Conservation (phyloP, 2,888 invertebrate genomes). For the Parnassius smintheus region DNA sequence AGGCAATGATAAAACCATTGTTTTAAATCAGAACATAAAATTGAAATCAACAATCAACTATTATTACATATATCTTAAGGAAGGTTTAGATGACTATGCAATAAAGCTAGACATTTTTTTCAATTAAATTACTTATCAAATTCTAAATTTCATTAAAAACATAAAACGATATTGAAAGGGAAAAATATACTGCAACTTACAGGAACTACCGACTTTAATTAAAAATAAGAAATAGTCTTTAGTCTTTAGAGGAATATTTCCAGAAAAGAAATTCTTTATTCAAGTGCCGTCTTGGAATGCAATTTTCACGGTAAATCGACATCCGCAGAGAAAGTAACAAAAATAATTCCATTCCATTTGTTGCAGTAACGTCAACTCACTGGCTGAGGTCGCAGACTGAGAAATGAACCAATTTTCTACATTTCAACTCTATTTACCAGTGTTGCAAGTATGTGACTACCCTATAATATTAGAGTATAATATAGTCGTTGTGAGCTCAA, state of each 20-base stretch:
- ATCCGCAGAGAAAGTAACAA: conserved; percentile 54
- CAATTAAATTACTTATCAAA: too few species aligned
- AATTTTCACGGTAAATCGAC: conserved; percentile 54
- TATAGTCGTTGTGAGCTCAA: conserved; percentile 44
- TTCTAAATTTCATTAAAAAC: too few species aligned
- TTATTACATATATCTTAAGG: too few species aligned
- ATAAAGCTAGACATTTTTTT: too few species aligned
- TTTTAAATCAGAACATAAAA: too few species aligned
- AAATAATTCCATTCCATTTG: conserved; percentile 70
- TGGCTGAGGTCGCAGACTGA: conserved; percentile 24
- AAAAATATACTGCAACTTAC: too few species aligned
- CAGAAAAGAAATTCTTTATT: conserved; percentile 63
- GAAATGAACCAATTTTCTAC: conserved; percentile 31
- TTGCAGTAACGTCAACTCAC: conserved; percentile 29
- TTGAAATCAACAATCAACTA: too few species aligned
- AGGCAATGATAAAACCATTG: too few species aligned
- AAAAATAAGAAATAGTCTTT: conserved; percentile 45
- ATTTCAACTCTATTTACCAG: conserved; percentile 13
- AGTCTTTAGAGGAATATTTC: conserved; percentile 40
- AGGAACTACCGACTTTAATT: conserved; percentile 35
- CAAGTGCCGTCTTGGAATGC: conserved; percentile 58
- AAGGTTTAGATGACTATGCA: too few species aligned
- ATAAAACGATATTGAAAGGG: too few species aligned
- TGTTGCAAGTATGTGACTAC: conserved; percentile 21
- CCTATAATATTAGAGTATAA: conserved; percentile 25